These are phyloP conservation scores for Drosophila nigricruria DNA, from an alignment of 2,888 invertebrate genomes.

Conservation along the genomic window DNA sequence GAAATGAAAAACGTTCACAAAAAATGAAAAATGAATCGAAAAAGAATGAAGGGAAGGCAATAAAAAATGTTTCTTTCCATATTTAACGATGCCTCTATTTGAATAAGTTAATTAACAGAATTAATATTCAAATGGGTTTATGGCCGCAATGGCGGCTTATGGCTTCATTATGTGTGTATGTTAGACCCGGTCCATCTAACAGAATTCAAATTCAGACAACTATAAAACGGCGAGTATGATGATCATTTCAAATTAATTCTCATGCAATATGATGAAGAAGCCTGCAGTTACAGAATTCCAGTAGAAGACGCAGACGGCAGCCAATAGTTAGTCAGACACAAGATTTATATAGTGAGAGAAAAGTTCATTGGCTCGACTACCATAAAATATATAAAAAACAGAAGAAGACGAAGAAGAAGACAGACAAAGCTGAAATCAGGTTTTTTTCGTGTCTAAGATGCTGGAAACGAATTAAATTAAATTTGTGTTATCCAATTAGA, in stretches of 20 bases:
- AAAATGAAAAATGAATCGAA: slow-evolving; percentile 1
- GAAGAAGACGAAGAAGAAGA: not conserved
- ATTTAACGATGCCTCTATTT: slow-evolving; percentile 73
- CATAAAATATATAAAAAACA: slow-evolving; percentile 53
- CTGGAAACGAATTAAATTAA: slow-evolving; percentile 69
- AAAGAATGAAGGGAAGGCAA: slow-evolving; percentile 36
- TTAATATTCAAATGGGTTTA: slow-evolving; percentile 79
- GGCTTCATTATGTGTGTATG: slow-evolving; percentile 67
- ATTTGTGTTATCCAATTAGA: slow-evolving; percentile 76
- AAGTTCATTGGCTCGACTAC: slow-evolving; percentile 73
- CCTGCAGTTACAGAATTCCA: slow-evolving; percentile 26
- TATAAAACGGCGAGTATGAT: slow-evolving; percentile 61
- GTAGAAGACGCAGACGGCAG: slow-evolving; percentile 17
- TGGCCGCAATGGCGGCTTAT: slow-evolving; percentile 73
- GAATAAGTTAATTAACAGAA: slow-evolving; percentile 78
- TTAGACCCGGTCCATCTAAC: slow-evolving; percentile 38
- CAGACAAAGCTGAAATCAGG: slow-evolving; percentile 32
- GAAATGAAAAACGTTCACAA: not conserved
- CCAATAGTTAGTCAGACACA: slow-evolving; percentile 19
- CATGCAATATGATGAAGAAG: slow-evolving; percentile 61
- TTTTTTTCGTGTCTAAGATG: slow-evolving; percentile 58
- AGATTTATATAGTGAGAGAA: slow-evolving; percentile 50
- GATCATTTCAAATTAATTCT: slow-evolving; percentile 65
- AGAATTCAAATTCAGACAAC: slow-evolving; percentile 45
- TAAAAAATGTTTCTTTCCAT: slow-evolving; percentile 62